These are phyloP conservation scores for Anas platyrhynchos DNA, from an alignment of 2,113 vertebrate genomes.

Conservation along the genomic window DNA sequence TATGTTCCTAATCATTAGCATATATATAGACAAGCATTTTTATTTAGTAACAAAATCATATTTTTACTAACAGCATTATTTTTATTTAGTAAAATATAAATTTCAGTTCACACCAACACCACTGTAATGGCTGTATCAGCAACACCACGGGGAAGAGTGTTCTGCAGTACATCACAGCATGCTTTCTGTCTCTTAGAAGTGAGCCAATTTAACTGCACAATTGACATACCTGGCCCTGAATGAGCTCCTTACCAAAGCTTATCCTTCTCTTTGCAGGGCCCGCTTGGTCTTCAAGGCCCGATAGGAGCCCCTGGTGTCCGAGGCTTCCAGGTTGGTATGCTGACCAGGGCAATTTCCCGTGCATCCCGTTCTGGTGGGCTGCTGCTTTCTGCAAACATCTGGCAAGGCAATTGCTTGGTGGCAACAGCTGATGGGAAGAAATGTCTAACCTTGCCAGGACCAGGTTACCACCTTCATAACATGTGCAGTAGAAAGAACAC, in stretches of 20 bases:
- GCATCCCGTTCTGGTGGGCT: fast-evolving
- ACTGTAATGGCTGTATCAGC: neutral
- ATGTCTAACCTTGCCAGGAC: neutral
- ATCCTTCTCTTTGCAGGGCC: conserved; percentile 80
- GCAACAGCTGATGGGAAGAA: neutral
- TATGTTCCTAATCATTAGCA: fast-evolving
- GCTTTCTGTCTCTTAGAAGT: neutral
- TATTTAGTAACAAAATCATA: neutral
- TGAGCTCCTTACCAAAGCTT: neutral
- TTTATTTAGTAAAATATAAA: neutral
- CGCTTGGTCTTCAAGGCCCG: conserved; percentile 86
- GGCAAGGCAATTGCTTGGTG: fast-evolving
- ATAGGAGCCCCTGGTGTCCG: conserved; percentile 82
- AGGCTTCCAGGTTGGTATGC: conserved; percentile 89
- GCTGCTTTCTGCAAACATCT: neutral
- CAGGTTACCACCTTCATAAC: neutral
- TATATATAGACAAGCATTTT: neutral
- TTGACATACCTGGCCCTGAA: neutral
- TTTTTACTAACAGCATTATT: neutral
- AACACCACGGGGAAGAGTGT: fast-evolving
- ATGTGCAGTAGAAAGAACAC: fast-evolving
- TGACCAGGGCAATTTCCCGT: fast-evolving
- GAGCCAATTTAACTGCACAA: fast-evolving
- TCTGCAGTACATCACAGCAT: fast-evolving
- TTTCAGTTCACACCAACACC: neutral